These are phyloP conservation scores for Speoplatyrhinus poulsoni DNA, from an alignment of 2,113 vertebrate genomes.

Conservation along the genomic window DNA sequence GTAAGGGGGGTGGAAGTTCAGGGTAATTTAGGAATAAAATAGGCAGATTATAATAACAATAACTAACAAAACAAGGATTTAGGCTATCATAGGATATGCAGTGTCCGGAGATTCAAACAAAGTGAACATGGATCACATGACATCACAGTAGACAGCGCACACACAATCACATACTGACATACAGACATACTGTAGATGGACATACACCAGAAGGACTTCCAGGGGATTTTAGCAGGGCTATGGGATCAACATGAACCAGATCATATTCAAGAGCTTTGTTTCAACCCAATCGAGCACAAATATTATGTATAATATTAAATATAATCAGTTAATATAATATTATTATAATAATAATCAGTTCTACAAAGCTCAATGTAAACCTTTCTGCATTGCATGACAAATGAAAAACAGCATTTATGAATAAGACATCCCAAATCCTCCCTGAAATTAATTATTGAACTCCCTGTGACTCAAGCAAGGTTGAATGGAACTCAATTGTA, in stretches of 20 bases:
- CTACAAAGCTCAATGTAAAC: no score
- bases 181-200: slow-evolving; percentile 11
- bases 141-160: slow-evolving; percentile 20
- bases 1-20: no score
- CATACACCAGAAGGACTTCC: slow-evolving; percentile 57
- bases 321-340: no score
- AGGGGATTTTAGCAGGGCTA: slow-evolving; percentile 59
- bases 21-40: slow-evolving; percentile 2
- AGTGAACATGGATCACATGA: slow-evolving; percentile 61
- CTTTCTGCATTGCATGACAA: no score
- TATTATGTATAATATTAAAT: no score
- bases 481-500: no score
- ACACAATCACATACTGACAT: slow-evolving; percentile 5
- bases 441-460: no score
- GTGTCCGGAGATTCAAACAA: slow-evolving; percentile 54
- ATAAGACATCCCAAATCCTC: no score
- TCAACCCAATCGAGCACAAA: not conserved
- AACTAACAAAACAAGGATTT: slow-evolving; percentile 17
- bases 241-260: slow-evolving; percentile 36
- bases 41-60: slow-evolving; percentile 43
- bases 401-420: no score
- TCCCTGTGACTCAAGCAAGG: no score
- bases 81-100: no score
- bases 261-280: slow-evolving; percentile 32
- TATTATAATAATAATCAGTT: no score